Evolutionary conservation across 2,888 invertebrate genomes (phyloP).

Genomic region (Cerceris rybyensis): DNA sequence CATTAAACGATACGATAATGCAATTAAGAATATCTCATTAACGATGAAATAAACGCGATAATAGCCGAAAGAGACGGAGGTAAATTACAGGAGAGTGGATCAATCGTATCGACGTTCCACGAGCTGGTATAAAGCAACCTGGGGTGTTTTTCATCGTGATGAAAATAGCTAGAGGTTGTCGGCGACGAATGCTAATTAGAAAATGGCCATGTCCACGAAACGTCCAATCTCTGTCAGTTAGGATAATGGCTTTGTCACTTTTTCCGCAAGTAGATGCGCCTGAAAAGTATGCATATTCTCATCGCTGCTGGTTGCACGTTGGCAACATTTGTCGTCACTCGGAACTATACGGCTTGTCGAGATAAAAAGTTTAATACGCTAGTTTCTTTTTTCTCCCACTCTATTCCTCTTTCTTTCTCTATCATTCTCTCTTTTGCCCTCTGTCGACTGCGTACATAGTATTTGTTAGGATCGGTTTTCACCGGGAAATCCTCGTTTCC

Average conservation of each 20-base stretch:
- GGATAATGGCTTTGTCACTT: slow-evolving; percentile 38
- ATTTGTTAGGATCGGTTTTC: too few species aligned
- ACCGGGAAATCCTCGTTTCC: too few species aligned
- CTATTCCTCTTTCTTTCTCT: too few species aligned
- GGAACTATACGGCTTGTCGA: too few species aligned
- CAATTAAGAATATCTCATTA: not conserved
- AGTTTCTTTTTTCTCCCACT: too few species aligned
- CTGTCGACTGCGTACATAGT: too few species aligned
- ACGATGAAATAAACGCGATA: not conserved
- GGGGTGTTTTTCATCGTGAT: not conserved
- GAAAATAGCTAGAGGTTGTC: slow-evolving; percentile 1
- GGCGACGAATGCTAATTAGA: slow-evolving; percentile 4
- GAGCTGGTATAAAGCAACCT: not conserved
- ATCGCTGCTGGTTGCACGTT: not conserved
- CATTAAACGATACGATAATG: too few species aligned
- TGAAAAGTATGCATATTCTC: slow-evolving; percentile 36
- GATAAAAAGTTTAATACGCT: too few species aligned
- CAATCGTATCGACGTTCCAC: not conserved
- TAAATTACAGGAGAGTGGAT: not conserved
- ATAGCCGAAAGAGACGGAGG: not conserved
- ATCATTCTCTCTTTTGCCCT: too few species aligned
- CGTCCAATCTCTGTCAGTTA: slow-evolving; percentile 20
- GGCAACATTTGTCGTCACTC: too few species aligned
- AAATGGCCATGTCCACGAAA: not conserved
- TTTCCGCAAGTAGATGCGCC: slow-evolving; percentile 19